A percentile compares a stretch with the other conserved stretches of the same genome.
Evolutionary conservation across 1,140 invertebrate genomes (phyloP).

Genomic region (Phenacoccus solenopsis): DNA sequence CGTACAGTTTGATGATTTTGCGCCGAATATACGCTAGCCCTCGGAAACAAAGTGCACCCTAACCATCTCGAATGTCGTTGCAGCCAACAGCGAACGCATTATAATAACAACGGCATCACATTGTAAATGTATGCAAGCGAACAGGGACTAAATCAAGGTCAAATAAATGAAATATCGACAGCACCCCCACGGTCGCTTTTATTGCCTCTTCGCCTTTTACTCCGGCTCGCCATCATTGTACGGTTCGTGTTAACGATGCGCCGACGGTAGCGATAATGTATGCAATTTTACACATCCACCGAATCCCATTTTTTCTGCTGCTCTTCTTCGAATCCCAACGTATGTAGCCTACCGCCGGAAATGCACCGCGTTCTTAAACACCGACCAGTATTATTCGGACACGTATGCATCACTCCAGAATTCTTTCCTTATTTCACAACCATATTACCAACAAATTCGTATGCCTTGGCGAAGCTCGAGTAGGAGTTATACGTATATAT

Average conservation of each 20-base stretch:
- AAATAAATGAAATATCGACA: slow-evolving; percentile 3
- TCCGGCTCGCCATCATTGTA: background rate
- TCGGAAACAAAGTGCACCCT: background rate
- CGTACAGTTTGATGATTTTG: background rate
- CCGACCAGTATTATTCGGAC: background rate
- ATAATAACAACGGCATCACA: background rate
- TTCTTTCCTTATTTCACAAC: too few species aligned
- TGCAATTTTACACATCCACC: background rate
- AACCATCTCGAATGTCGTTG: background rate
- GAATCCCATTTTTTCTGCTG: too few species aligned
- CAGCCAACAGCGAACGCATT: background rate
- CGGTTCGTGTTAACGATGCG: background rate
- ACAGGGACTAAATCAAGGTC: background rate
- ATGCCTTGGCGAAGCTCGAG: too few species aligned
- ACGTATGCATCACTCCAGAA: background rate
- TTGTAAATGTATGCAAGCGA: background rate
- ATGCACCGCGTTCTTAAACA: background rate
- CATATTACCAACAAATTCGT: too few species aligned
- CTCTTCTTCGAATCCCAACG: background rate
- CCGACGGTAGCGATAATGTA: background rate
- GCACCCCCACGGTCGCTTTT: background rate
- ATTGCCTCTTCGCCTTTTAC: background rate
- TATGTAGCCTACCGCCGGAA: too few species aligned
- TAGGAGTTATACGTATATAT: too few species aligned
- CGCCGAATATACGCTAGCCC: background rate